Evolutionary conservation across 1,140 invertebrate genomes (phyloP), one percentile per base, ranked within the genome.

Genomic region (Plodia interpunctella): DNA sequence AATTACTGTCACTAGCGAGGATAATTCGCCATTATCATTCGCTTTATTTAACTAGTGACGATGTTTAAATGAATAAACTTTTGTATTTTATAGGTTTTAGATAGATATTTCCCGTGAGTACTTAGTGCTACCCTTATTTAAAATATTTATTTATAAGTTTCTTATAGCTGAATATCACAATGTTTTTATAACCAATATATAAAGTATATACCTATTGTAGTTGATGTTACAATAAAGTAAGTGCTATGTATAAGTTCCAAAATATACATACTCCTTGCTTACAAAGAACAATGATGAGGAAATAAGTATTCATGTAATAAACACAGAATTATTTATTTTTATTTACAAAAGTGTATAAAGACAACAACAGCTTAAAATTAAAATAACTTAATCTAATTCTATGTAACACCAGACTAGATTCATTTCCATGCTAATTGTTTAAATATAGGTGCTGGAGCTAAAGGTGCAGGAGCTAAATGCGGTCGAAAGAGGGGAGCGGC

Each of bases 341-440:
- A 65, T 62, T 72, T 65, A 68, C 38, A 65, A 74, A 74, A 68
- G 50, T 18, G 58, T 74, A 70, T 57, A 66, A 76, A 44, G 70
- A 68, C 54, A 65, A 44, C 20, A 17, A 57, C 32, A 54, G 54
- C 49, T 32, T 58, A 68, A 68, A 57, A 66, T 68, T 50, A 73
- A 72, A 59, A 49, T 57, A 60, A 70, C 56, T 55, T 57, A 49
- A 62, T 59, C 66, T 54, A 57, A 66, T 50, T n/a, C n/a, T n/a
- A n/a, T n/a, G n/a, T 63, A 54, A 62, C 44, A 60, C 21, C 6
- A 69, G 65, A 72, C 70, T 77, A 72, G 57, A 70, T 57, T 83
- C 64, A 84, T 75, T 87, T 83, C 84, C 84, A 88, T 54, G 76
- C 80, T 30, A 73, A 63, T 59, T 86, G 71, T 72, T 80, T 86